Evolutionary conservation across 2,113 vertebrate species (phyloP).

Genomic region (Centrocercus urophasianus): DNA sequence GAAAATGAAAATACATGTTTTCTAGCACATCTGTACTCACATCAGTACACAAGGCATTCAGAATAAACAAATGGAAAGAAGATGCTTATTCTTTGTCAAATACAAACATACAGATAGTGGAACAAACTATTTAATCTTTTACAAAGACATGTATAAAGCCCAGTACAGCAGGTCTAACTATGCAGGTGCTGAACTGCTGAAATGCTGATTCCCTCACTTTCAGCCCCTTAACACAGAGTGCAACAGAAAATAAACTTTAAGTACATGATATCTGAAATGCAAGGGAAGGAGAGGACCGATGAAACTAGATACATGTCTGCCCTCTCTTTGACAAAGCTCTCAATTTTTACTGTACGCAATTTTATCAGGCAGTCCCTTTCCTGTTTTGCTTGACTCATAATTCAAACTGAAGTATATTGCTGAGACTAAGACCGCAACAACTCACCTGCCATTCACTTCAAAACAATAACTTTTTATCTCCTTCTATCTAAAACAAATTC

Average conservation of each 20-base stretch:
- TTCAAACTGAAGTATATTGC: background rate
- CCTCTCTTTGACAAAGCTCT: background rate
- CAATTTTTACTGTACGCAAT: background rate
- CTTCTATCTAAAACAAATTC: background rate
- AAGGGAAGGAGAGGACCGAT: background rate
- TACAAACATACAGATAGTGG: background rate
- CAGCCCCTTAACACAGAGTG: background rate
- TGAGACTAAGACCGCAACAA: background rate
- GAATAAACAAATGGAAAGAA: background rate
- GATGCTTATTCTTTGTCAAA: background rate
- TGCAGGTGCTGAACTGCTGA: background rate
- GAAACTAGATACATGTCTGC: background rate
- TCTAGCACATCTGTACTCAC: background rate
- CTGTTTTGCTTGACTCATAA: background rate
- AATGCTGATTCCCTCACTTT: background rate
- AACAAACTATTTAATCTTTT: background rate
- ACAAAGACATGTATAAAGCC: fast-evolving
- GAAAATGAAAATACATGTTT: background rate
- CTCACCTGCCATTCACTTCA: background rate
- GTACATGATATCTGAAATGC: background rate
- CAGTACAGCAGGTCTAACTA: background rate
- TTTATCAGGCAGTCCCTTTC: background rate
- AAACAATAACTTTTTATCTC: background rate
- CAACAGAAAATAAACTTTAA: background rate
- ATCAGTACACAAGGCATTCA: background rate